Evolutionary conservation across 2,888 invertebrate species (phyloP).

Genomic region (Sceliomorpha sp.): DNA sequence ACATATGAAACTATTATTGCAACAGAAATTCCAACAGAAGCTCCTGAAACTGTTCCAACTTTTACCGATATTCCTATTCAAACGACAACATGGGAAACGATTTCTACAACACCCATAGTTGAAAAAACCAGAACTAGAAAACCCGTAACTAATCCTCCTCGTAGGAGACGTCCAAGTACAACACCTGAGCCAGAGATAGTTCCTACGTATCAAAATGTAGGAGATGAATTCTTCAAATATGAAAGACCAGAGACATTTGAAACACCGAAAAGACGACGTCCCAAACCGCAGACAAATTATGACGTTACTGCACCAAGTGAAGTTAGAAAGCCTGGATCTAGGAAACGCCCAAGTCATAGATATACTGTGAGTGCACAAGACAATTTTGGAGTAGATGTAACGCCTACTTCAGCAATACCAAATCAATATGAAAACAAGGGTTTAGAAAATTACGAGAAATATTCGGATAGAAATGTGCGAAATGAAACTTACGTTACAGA

Average conservation of each 20-base stretch:
- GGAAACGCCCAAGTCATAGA: slow-evolving; percentile 63
- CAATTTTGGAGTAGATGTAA: slow-evolving; percentile 15
- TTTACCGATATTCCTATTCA: slow-evolving; percentile 64
- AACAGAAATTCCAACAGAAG: slow-evolving; percentile 58
- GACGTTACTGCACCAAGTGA: slow-evolving; percentile 55
- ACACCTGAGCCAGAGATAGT: slow-evolving; percentile 51
- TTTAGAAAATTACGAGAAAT: slow-evolving; percentile 25
- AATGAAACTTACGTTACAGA: slow-evolving; percentile 32
- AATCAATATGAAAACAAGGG: slow-evolving; percentile 12
- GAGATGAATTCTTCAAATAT: slow-evolving; percentile 59
- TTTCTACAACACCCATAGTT: slow-evolving; percentile 42
- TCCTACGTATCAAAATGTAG: slow-evolving; percentile 12
- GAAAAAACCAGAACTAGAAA: slow-evolving; percentile 64
- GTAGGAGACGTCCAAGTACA: slow-evolving; percentile 65
- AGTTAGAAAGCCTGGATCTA: slow-evolving; percentile 55
- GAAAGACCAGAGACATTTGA: slow-evolving; percentile 60
- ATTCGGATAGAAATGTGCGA: slow-evolving; percentile 12
- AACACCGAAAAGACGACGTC: slow-evolving; percentile 59
- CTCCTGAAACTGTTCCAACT: slow-evolving; percentile 54
- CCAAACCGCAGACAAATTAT: slow-evolving; percentile 60
- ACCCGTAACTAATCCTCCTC: slow-evolving; percentile 55
- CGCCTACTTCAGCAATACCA: slow-evolving; percentile 13
- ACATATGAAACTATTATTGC: slow-evolving; percentile 58
- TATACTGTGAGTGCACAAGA: slow-evolving; percentile 53
- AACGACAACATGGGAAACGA: slow-evolving; percentile 62